Evolutionary conservation across 2,888 invertebrate species (phyloP).

Genomic region (Heliconius aoede): DNA sequence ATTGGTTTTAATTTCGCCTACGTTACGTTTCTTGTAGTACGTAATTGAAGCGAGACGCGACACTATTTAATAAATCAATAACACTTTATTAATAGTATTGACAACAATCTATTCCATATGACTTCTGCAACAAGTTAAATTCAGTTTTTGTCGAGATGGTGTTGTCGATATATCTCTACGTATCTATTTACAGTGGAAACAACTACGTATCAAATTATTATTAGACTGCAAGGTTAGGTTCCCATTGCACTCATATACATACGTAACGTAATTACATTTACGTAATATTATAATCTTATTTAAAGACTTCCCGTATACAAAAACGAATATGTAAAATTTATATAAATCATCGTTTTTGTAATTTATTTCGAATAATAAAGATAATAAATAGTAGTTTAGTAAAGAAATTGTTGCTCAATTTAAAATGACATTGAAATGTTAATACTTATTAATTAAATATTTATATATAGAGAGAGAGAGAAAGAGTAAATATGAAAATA

Average conservation of each 20-base stretch:
- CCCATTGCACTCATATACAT: slow-evolving; percentile 63
- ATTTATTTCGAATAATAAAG: neutral
- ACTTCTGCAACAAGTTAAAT: slow-evolving; percentile 37
- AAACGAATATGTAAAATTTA: neutral
- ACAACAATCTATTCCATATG: slow-evolving; percentile 3
- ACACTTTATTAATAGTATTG: slow-evolving; percentile 19
- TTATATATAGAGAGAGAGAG: slow-evolving; percentile 14
- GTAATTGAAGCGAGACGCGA: neutral
- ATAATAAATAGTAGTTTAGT: no score
- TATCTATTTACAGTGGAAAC: slow-evolving; percentile 65
- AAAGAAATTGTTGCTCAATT: neutral
- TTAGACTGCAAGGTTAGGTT: slow-evolving; percentile 78
- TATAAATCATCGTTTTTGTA: neutral
- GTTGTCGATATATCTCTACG: slow-evolving; percentile 57
- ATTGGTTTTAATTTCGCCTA: neutral
- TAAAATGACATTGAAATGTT: neutral
- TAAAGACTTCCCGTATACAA: slow-evolving; percentile 27
- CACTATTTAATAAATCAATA: slow-evolving; percentile 13
- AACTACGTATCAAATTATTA: slow-evolving; percentile 76
- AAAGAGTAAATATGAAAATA: slow-evolving; percentile 37
- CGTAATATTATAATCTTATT: slow-evolving; percentile 52
- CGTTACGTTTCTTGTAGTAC: neutral
- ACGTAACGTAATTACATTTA: slow-evolving; percentile 49
- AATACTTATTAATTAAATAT: slow-evolving; percentile 12
- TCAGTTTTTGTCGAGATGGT: slow-evolving; percentile 57